phyloP scores from a whole-genome alignment of 2,113 vertebrate species.

The Hippocampus guttulatus region DNA sequence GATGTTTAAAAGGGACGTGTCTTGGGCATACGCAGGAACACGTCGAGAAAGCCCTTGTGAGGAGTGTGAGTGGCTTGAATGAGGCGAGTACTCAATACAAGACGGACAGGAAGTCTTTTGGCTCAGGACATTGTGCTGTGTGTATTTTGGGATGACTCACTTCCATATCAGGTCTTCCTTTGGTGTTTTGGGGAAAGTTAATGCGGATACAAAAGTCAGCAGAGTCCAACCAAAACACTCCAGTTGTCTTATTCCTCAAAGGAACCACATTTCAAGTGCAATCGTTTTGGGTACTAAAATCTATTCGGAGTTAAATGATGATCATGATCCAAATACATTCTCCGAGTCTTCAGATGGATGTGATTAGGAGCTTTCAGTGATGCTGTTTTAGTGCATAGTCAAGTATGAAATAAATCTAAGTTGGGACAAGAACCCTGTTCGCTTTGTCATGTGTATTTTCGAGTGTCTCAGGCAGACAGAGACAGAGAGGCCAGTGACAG shows the following conservation, averaged over 20 bases:
- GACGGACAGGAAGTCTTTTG: constrained; percentile 15
- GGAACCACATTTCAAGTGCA: constrained; percentile 30
- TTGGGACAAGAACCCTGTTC: constrained; percentile 10
- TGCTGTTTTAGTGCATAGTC: too few relatives aligned
- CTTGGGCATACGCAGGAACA: constrained; percentile 36
- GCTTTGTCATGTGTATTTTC: constrained; percentile 8
- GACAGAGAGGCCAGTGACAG: constrained; percentile 14
- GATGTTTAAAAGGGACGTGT: constrained; percentile 12
- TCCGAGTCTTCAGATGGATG: too few relatives aligned
- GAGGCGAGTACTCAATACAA: constrained; percentile 23
- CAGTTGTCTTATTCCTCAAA: constrained; percentile 12
- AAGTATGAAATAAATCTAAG: too few relatives aligned
- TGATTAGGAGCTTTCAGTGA: too few relatives aligned
- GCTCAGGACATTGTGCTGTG: constrained; percentile 14
- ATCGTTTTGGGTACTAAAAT: background rate
- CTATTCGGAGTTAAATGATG: background rate
- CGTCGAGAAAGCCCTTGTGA: constrained; percentile 31
- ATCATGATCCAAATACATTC: too few relatives aligned
- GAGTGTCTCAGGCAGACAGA: constrained; percentile 1
- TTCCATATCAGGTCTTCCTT: constrained; percentile 10
- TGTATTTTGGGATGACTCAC: constrained; percentile 22
- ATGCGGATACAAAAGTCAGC: constrained; percentile 8
- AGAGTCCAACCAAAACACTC: constrained; percentile 48
- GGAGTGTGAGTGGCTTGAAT: constrained; percentile 5
- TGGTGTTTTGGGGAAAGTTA: constrained; percentile 15